Conservation (phyloP, 2,888 invertebrate genomes). For the Brenthis hecate region DNA sequence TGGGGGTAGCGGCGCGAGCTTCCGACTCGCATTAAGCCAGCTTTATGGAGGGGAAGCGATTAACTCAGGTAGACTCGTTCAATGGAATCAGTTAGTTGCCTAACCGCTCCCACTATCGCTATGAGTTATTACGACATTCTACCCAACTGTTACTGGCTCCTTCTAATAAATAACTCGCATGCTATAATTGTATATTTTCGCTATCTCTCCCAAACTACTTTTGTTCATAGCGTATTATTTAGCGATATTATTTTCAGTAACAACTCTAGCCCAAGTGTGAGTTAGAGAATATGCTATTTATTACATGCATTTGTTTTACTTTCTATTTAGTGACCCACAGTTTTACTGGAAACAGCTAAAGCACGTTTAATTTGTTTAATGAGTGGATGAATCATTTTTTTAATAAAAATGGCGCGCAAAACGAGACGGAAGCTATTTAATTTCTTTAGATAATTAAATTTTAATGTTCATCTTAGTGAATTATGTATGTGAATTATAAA, state of each 20-base stretch:
- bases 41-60: conserved; percentile 33
- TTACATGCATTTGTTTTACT: too few relatives aligned
- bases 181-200: conserved; percentile 5
- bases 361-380: too few relatives aligned
- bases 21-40: conserved; percentile 31
- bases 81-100: conserved; percentile 6
- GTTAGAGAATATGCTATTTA: too few relatives aligned
- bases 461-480: too few relatives aligned
- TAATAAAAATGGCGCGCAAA: too few relatives aligned
- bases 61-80: conserved; percentile 28
- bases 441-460: too few relatives aligned
- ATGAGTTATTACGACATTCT: conserved; percentile 6
- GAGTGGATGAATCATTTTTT: too few relatives aligned
- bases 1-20: conserved; percentile 16
- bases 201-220: not conserved
- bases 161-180: conserved; percentile 8
- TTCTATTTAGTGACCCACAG: too few relatives aligned
- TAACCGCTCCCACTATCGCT: conserved; percentile 4
- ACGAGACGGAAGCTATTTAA: too few relatives aligned
- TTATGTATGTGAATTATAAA: too few relatives aligned
- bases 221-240: not conserved
- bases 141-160: conserved; percentile 3
- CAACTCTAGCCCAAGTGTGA: not conserved
- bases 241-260: not conserved
- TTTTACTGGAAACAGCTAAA: too few relatives aligned